A percentile compares a stretch with the other conserved stretches of the same genome.
These are phyloP conservation scores for Neodontobutis hainanensis DNA, from an alignment of 2,113 vertebrate genomes.

Conservation along the genomic window DNA sequence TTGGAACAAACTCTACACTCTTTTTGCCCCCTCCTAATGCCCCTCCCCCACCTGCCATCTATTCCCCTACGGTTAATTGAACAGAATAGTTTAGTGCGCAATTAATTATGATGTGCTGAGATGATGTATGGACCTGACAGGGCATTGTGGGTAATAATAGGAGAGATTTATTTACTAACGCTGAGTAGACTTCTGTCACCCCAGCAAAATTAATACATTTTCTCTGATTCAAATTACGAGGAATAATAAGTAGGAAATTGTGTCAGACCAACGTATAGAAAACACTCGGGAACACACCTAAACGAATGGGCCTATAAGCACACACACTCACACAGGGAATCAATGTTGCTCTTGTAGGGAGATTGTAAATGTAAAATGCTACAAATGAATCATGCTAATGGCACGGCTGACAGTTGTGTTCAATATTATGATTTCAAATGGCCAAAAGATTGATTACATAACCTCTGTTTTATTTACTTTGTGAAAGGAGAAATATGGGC, in stretches of 20 bases:
- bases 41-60: constrained; percentile 36
- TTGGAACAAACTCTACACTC: constrained; percentile 17
- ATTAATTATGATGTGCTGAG: constrained; percentile 83
- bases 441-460: constrained; percentile 83
- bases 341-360: constrained; percentile 80
- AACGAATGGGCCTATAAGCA: constrained; percentile 38
- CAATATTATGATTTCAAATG: constrained; percentile 83
- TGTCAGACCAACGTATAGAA: constrained; percentile 70
- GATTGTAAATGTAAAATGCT: constrained; percentile 82
- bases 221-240: constrained; percentile 81
- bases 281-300: constrained; percentile 58
- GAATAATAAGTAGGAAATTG: constrained; percentile 80
- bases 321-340: constrained; percentile 60
- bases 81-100: constrained; percentile 81
- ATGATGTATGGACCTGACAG: constrained; percentile 81
- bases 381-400: constrained; percentile 85
- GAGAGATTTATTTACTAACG: constrained; percentile 80
- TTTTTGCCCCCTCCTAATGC: constrained; percentile 13
- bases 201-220: constrained; percentile 80
- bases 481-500: constrained; percentile 66
- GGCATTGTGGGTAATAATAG: constrained; percentile 79
- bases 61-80: constrained; percentile 78
- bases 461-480: constrained; percentile 80
- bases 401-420: constrained; percentile 81
- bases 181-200: constrained; percentile 64